A percentile compares a stretch with the other conserved stretches of the same genome.
Evolutionary conservation across 2,888 invertebrate genomes (phyloP).

Genomic region (Syritta pipiens): DNA sequence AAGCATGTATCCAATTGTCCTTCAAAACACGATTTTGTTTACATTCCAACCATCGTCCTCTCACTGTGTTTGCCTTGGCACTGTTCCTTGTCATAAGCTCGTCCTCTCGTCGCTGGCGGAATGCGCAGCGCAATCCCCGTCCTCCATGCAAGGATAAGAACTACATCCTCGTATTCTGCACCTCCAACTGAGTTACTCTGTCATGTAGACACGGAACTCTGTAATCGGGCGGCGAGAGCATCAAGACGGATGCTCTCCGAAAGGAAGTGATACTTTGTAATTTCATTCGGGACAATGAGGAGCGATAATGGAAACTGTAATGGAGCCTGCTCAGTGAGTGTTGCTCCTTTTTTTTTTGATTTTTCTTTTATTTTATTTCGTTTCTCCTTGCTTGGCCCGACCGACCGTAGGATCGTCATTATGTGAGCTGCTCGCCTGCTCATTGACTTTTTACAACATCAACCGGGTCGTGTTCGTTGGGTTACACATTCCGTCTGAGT

Average conservation of each 20-base stretch:
- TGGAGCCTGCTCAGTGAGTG: conserved; percentile 34
- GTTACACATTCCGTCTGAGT: no score
- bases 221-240: neutral
- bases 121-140: conserved; percentile 1
- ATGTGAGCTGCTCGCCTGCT: no score
- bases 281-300: conserved; percentile 24
- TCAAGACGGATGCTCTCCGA: conserved; percentile 19
- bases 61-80: conserved; percentile 8
- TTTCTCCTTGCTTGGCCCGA: no score
- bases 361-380: neutral
- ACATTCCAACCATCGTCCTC: conserved; percentile 3
- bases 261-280: conserved; percentile 41
- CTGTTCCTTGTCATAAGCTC: conserved; percentile 10
- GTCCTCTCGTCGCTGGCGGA: neutral
- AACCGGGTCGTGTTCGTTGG: no score
- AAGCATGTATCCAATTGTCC: conserved; percentile 16
- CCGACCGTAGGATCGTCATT: no score
- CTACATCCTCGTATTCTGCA: no score
- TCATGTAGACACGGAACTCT: neutral
- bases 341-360: neutral
- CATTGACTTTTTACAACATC: no score
- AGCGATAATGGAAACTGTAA: conserved; percentile 43
- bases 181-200: neutral
- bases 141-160: no score
- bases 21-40: conserved; percentile 31